Evolutionary conservation across 2,113 vertebrate species (phyloP), one percentile per base, ranked within the genome.

Genomic region (Alouatta palliata): DNA sequence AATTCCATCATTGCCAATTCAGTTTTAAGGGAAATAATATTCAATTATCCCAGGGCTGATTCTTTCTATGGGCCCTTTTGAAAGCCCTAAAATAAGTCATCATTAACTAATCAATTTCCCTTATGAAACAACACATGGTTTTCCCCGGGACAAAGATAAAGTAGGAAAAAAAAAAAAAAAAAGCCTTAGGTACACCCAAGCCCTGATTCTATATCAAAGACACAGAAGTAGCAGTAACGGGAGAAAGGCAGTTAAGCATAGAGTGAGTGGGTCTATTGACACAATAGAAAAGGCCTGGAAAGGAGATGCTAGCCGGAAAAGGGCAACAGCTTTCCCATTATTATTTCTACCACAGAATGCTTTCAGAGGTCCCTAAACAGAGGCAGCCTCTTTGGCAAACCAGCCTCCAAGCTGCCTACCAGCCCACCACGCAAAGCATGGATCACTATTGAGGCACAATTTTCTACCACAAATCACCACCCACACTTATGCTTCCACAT

Each of bases 381-480:
- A 64, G 75, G 35, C 68, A 81, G 58, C 11, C 61, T 91, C 47
- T 94, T 88, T 77, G 82, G 77, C 70, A 92, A 93, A 94, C 9
- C 89, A 95, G 45, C 54, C 47, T 87, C 37, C 1, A 14, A 93
- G 40, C 68, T 68, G 23, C 81, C 77, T 96, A 85, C 37, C 89
- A 89, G 82, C 68, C 73, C 75, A 91, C 47, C 17, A 13, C 52
- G 49, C 11, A 61, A 96, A 92, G 73, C 49, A 93, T 85, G 47
- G 73, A 95, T 91, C 82, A 93, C 82, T 93, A 77, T 1, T 82
- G 82, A 94, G 82, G 83, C 82, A 95, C 70, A 96, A 83, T 94
- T 90, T 93, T 87, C 90, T 93, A 92, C 43, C 76, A 61, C 79
- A 93, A 96, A 95, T 94, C 90, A 83, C 95, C 95, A 96, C 94